Evolutionary conservation across 2,113 vertebrate species (phyloP).

Genomic region (Uria aalge): DNA sequence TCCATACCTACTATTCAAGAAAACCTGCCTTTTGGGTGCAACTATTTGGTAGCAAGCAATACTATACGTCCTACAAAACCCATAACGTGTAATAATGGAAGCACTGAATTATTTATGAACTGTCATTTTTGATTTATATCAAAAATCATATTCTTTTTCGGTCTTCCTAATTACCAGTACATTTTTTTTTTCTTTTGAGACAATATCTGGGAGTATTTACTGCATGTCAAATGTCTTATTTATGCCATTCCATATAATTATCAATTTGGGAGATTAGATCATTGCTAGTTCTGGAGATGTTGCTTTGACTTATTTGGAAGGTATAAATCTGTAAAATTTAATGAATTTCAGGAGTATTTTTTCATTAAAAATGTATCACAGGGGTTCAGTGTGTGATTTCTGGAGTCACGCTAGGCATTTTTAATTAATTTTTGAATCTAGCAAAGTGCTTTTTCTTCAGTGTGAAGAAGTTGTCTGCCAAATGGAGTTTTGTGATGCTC

Average conservation of each 20-base stretch:
- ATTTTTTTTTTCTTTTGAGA: neutral
- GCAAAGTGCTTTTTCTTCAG: neutral
- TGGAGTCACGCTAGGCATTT: neutral
- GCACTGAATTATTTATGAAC: constrained; percentile 39
- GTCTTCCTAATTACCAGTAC: constrained; percentile 2
- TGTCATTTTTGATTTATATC: constrained; percentile 28
- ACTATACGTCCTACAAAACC: neutral
- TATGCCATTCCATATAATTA: constrained; percentile 18
- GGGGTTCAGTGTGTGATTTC: constrained; percentile 7
- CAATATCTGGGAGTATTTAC: neutral
- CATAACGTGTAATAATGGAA: neutral
- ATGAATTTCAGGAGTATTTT: constrained; percentile 6
- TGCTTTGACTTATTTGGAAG: constrained; percentile 48
- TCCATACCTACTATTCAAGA: neutral
- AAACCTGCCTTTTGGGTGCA: neutral
- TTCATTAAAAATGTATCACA: constrained; percentile 36
- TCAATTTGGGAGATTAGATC: neutral
- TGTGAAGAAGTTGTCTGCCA: neutral
- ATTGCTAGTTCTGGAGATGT: neutral
- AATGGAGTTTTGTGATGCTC: neutral
- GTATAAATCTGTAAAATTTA: constrained; percentile 16
- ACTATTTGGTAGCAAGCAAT: neutral
- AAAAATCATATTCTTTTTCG: constrained; percentile 5
- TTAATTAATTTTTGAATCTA: constrained; percentile 33
- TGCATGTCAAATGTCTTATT: constrained; percentile 10